Evolutionary conservation across 2,797 vertebrate species (phyloP).

Genomic region (Cuniculus paca): DNA sequence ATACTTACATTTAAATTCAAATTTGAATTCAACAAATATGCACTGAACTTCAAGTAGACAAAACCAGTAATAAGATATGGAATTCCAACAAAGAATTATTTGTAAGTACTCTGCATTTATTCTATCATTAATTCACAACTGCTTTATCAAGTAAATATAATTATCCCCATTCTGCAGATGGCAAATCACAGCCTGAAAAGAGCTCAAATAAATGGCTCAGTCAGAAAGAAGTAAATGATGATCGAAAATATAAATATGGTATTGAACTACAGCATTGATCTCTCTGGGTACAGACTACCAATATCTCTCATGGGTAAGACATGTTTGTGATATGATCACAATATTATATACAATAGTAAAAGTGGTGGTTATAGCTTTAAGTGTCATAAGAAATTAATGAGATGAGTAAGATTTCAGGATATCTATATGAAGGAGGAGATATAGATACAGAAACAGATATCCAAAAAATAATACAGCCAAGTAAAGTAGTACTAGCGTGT

Average conservation of each 20-base stretch:
- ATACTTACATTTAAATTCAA: slow-evolving; percentile 57
- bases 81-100: slow-evolving; percentile 36
- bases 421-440: neutral
- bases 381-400: neutral
- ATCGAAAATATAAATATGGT: neutral
- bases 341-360: neutral
- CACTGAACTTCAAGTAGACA: slow-evolving; percentile 27
- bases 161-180: slow-evolving; percentile 33
- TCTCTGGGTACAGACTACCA: neutral
- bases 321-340: neutral
- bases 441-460: too few relatives aligned
- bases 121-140: neutral
- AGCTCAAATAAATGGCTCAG: neutral
- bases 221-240: neutral
- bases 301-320: neutral
- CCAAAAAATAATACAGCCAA: too few relatives aligned
- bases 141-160: neutral
- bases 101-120: neutral
- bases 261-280: neutral
- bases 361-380: neutral
- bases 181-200: neutral
- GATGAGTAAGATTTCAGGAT: neutral
- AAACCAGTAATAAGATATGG: slow-evolving; percentile 39
- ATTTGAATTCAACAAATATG: slow-evolving; percentile 63
- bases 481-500: neutral